Evolutionary conservation across 1,140 invertebrate genomes (phyloP), one percentile per base, ranked within the genome.

Genomic region (Drosophila ohnishii): DNA sequence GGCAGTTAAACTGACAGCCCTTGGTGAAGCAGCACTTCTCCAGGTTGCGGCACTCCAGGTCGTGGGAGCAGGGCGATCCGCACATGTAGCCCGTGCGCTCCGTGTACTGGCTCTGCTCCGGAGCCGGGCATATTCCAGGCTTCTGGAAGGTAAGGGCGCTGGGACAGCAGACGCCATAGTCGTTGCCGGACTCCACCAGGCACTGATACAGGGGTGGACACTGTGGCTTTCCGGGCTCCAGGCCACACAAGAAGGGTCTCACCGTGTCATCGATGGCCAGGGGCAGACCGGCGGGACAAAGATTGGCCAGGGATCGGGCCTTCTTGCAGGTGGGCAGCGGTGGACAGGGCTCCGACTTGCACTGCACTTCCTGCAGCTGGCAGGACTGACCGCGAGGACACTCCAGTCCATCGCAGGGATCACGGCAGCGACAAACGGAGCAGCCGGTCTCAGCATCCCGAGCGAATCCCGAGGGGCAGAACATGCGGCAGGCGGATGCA

Each of bases 121-220:
- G 90, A 0, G 90, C 90, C 0, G 96, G 96, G 86, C 96, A 97
- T 1, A 93, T 93, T 3, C 96, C 96, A 0, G 95, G 93, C 87
- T 96, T 96, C 75, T 95, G 93, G 39, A 96, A 93, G 78, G 94
- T 94, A 56, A 96, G 77, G 3, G 94, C 95, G 9, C 95, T 95
- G n/a, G 96, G 96, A 87, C 96, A 97, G 87, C 96, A 97, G 2
- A 97, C 96, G 0, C 96, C 96, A 84, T 97, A 97, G 73, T 97
- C 96, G 76, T 96, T 96, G 62, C 95, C 94, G 92, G 92, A 58
- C 79, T 96, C 94, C 5, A 97, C 96, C 48, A 95, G 92, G 81
- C 96, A 97, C 77, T 94, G 94, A 90, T 96, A 97, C 47, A 96
- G 92, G 0, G 96, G 95, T 6, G 96, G 96, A 84, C 96, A 97